Percentiles rank a stretch among this genome's conserved stretches.
These are phyloP conservation scores for Machimus rusticus DNA, from an alignment of 2,888 invertebrate species.

Conservation along the genomic window DNA sequence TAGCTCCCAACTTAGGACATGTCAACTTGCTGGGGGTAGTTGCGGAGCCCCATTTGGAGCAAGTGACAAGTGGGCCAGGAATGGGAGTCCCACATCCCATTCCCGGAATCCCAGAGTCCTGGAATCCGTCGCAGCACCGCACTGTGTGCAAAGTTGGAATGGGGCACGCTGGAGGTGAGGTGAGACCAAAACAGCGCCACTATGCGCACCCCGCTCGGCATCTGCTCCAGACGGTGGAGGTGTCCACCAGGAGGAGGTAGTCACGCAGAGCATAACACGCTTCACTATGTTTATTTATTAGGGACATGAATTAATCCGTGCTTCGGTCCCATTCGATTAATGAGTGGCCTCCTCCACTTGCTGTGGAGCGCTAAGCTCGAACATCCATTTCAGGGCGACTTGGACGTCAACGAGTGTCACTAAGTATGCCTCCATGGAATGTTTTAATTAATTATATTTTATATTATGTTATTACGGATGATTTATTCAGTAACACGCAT, in stretches of 20 bases:
- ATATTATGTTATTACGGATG: constrained; percentile 17
- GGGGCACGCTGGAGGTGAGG: neutral
- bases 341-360: neutral
- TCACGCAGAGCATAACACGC: constrained; percentile 3
- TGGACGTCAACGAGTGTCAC: constrained; percentile 34
- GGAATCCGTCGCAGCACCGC: neutral
- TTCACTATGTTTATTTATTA: constrained; percentile 41
- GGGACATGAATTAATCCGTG: constrained; percentile 37
- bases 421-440: constrained; percentile 33
- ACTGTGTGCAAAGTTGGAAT: neutral
- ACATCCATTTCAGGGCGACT: constrained; percentile 13
- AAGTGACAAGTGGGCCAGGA: neutral
- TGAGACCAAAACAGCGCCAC: neutral
- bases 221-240: neutral
- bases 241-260: neutral
- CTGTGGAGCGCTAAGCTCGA: neutral
- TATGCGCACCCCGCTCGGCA: neutral
- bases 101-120: neutral
- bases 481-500: constrained; percentile 23
- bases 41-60: neutral
- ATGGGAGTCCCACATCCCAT: neutral
- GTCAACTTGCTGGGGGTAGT: constrained; percentile 26
- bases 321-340: constrained; percentile 35
- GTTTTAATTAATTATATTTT: constrained; percentile 39
- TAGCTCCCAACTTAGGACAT: constrained; percentile 41